Conservation (phyloP, 2,888 invertebrate species). For the Conistra vaccinii region DNA sequence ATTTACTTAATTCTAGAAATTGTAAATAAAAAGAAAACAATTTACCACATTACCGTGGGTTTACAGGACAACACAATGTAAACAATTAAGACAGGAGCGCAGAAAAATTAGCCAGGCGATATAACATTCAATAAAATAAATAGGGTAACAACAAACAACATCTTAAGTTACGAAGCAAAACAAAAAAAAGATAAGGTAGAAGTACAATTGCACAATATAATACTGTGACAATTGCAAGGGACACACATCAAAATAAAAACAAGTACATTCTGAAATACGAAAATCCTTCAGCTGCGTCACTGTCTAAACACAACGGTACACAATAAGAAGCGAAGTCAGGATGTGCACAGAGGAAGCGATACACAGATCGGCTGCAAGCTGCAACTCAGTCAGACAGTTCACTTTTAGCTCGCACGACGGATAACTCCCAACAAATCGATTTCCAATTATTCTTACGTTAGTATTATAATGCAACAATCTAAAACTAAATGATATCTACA, state of each 20-base stretch:
- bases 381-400: conserved; percentile 10
- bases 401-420: no score
- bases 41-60: background rate
- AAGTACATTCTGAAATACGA: background rate
- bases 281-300: background rate
- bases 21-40: background rate
- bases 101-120: background rate
- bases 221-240: background rate
- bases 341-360: background rate
- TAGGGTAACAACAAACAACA: background rate
- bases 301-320: background rate
- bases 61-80: conserved; percentile 5
- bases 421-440: background rate
- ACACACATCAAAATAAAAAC: conserved; percentile 1
- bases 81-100: background rate
- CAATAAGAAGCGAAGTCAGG: conserved; percentile 6
- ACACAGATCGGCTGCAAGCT: conserved; percentile 14
- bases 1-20: no score
- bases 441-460: background rate
- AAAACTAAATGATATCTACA: conserved; percentile 3
- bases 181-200: background rate
- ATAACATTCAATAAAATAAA: background rate
- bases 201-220: background rate
- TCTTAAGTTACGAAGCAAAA: background rate
- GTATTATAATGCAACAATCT: background rate